Evolutionary conservation across 2,888 invertebrate genomes (phyloP).

Genomic region (Folsomia manolachei): DNA sequence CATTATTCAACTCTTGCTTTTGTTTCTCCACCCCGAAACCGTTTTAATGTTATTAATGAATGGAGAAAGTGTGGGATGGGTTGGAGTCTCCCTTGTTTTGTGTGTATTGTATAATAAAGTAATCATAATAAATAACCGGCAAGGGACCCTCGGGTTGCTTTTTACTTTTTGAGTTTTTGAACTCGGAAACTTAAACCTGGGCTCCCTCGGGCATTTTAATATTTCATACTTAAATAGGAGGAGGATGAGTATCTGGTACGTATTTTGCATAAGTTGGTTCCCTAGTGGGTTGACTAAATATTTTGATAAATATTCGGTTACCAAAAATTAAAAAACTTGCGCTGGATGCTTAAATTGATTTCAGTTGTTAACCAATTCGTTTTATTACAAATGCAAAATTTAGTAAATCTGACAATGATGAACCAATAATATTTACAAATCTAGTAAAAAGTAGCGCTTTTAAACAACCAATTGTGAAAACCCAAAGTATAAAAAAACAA

Average conservation of each 20-base stretch:
- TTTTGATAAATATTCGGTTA: neutral
- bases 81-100: neutral
- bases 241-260: neutral
- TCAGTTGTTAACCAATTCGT: constrained; percentile 1
- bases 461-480: constrained; percentile 4
- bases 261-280: neutral
- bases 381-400: constrained; percentile 6
- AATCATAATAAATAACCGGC: neutral
- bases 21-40: neutral
- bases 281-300: neutral
- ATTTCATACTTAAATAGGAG: neutral
- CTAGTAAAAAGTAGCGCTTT: neutral
- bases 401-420: neutral
- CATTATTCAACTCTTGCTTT: neutral
- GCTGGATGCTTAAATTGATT: too few species aligned
- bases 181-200: neutral
- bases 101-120: neutral
- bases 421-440: neutral
- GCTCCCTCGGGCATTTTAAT: neutral
- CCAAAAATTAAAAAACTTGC: neutral
- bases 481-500: neutral
- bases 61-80: neutral
- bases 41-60: neutral
- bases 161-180: neutral
- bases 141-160: neutral